These are phyloP conservation scores for Monarcha castaneiventris DNA, from an alignment of 2,113 vertebrate genomes.

Conservation along the genomic window DNA sequence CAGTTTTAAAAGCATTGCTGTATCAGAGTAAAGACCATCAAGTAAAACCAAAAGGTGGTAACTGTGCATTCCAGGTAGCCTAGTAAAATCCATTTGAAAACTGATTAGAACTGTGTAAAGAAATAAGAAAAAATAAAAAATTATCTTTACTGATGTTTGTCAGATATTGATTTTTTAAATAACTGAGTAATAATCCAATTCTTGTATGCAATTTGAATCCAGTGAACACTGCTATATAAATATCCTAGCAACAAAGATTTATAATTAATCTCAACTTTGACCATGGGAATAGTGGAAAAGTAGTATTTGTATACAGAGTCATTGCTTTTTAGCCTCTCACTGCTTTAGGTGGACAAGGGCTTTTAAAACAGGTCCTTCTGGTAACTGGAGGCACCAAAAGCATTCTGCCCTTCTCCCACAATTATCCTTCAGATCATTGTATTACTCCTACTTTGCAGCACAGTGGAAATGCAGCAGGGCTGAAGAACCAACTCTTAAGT, in stretches of 20 bases:
- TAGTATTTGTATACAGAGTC: neutral
- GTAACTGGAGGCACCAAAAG: neutral
- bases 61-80: neutral
- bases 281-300: neutral
- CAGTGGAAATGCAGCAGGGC: neutral
- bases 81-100: neutral
- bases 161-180: accelerated
- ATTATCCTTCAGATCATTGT: neutral
- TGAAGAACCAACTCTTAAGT: neutral
- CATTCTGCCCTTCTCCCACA: neutral
- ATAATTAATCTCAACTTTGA: neutral
- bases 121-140: neutral
- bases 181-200: neutral
- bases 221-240: neutral
- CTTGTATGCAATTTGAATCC: neutral
- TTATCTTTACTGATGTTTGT: neutral
- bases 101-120: neutral
- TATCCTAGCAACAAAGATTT: neutral
- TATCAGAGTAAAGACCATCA: neutral
- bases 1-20: neutral
- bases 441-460: neutral
- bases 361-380: neutral
- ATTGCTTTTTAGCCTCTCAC: neutral
- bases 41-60: neutral
- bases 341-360: neutral